Conservation (phyloP, 2,888 invertebrate genomes). For the Gymnosoma rotundatum region DNA sequence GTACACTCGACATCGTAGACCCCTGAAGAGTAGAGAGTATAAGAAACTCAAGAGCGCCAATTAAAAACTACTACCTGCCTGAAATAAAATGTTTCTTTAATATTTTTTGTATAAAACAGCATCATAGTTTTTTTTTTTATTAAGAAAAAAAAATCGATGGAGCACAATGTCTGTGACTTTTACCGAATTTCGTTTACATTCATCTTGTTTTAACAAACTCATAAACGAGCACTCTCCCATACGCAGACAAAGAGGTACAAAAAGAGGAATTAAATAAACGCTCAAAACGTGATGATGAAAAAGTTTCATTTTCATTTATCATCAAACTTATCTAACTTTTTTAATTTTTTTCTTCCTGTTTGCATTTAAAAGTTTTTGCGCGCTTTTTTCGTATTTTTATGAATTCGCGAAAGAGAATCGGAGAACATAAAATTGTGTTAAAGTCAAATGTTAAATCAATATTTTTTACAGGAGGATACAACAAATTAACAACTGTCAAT, state of each 20-base stretch:
- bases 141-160: background rate
- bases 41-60: too few relatives aligned
- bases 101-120: background rate
- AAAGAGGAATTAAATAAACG: background rate
- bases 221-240: background rate
- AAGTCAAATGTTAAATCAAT: constrained; percentile 35
- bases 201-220: background rate
- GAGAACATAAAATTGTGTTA: background rate
- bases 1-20: too few relatives aligned
- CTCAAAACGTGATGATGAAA: constrained; percentile 32
- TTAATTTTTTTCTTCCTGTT: constrained; percentile 5
- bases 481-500: constrained; percentile 47
- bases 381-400: background rate
- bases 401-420: constrained; percentile 7
- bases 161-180: background rate
- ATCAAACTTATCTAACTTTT: constrained; percentile 53
- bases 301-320: constrained; percentile 67
- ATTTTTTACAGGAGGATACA: constrained; percentile 33
- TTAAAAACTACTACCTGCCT: too few relatives aligned
- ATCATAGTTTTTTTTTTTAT: background rate
- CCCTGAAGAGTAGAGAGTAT: too few relatives aligned
- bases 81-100: too few relatives aligned
- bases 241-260: background rate
- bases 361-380: constrained; percentile 5
- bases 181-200: background rate